Evolutionary conservation across 1,140 invertebrate genomes (phyloP), one percentile per base, ranked within the genome.

Genomic region (Hirudo medicinalis): DNA sequence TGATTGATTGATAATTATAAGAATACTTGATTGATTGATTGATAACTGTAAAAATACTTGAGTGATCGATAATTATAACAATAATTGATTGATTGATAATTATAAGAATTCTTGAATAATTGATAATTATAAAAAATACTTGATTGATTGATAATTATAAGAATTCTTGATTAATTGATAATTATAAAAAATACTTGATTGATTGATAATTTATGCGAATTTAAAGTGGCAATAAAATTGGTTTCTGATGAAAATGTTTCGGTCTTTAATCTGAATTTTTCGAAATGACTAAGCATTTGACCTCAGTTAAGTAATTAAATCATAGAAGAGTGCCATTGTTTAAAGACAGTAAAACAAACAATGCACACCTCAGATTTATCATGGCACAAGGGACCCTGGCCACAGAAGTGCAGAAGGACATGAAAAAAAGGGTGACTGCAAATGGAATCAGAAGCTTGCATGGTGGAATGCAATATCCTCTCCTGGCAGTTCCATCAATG

Each of bases 371-470:
- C 20, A 72, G 27, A 22, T 36, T 67, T 53, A 68, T 36, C 57
- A 72, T 67, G 57, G 63, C 36, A 22, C 27, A 19, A 29, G 71
- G 71, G 17, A 72, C 60, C 19, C 71, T 27, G 15, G 25, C 22
- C 13, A 68, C 29, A 43, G 71, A 25, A 32, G 29, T 5, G 19
- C 70, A 22, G 60, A 72, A 49, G 6, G 57, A 68, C 49, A 67
- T 49, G 43, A 67, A 5, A 20, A 72, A 57, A 22, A 72, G 36
- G 8, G 40, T 57, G 29, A n/a, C 40, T 17, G 66, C 29, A 36
- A 68, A 72, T 40, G 71, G 71, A 43, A 67, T 68, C 20, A 72
- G 57, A 19, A 29, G 19, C 0, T 49, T 17, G 49, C 71, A 72
- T 54, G 57, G 29, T 0, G 53, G 49, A 25, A 43, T 27, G 53